Evolutionary conservation across 2,888 invertebrate species (phyloP).

Genomic region (Hypercompe scribonia): DNA sequence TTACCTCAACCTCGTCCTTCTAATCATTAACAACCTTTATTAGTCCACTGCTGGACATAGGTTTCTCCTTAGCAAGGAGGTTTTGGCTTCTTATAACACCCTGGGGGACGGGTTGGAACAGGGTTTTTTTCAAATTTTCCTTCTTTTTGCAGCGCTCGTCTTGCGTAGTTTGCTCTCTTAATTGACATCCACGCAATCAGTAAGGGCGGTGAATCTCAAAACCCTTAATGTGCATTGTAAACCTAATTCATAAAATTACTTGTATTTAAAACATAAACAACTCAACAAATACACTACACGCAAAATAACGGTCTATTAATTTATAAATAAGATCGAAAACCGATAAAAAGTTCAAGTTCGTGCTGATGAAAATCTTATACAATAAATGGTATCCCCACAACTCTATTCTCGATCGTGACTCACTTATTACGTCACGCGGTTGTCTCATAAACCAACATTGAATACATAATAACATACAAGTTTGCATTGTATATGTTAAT

Average conservation of each 20-base stretch:
- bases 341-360: conserved; percentile 28
- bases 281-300: not conserved
- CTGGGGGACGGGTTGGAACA: too few relatives aligned
- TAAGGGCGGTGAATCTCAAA: too few relatives aligned
- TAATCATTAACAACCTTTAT: too few relatives aligned
- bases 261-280: not conserved
- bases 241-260: not conserved
- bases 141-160: too few relatives aligned
- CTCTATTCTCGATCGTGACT: conserved; percentile 64
- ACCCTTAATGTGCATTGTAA: too few relatives aligned
- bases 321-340: conserved; percentile 19
- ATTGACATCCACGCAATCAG: too few relatives aligned
- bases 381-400: conserved; percentile 50
- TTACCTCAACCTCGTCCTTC: too few relatives aligned
- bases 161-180: too few relatives aligned
- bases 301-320: conserved; percentile 22
- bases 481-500: conserved; percentile 20
- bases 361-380: conserved; percentile 40
- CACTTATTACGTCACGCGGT: conserved; percentile 61
- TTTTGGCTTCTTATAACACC: too few relatives aligned
- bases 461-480: conserved; percentile 40
- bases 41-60: too few relatives aligned
- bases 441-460: conserved; percentile 47
- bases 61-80: too few relatives aligned
- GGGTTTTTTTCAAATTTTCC: too few relatives aligned